Conservation (phyloP, 2,888 invertebrate genomes). For the Sialis fuliginosa region DNA sequence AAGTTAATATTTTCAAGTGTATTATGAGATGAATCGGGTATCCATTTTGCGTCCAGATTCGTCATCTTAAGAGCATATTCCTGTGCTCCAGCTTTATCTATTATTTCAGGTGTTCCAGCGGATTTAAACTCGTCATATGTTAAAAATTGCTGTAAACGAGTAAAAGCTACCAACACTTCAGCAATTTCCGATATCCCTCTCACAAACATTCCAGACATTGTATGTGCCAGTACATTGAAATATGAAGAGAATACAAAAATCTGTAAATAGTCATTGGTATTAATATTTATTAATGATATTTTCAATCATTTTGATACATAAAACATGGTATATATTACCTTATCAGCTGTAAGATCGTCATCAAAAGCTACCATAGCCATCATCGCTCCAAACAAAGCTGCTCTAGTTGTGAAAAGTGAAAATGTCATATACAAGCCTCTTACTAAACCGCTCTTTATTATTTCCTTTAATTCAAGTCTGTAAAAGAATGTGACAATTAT, state of each 20-base stretch:
- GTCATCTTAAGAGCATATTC: constrained; percentile 10
- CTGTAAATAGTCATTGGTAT: constrained; percentile 18
- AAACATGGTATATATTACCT: constrained; percentile 61
- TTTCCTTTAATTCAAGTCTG: constrained; percentile 49
- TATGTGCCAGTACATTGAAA: constrained; percentile 32
- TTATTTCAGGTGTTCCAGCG: constrained; percentile 14
- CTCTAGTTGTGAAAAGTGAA: constrained; percentile 66
- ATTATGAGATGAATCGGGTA: constrained; percentile 20
- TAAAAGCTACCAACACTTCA: constrained; percentile 26
- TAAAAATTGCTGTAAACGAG: constrained; percentile 25
- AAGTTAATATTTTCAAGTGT: constrained; percentile 32
- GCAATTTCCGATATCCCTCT: constrained; percentile 28
- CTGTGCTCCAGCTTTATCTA: constrained; percentile 13
- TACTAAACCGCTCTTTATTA: constrained; percentile 45
- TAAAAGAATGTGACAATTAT: constrained; percentile 8
- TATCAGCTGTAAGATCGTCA: constrained; percentile 32
- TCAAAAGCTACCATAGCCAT: constrained; percentile 57
- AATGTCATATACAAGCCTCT: constrained; percentile 44
- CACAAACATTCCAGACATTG: constrained; percentile 38
- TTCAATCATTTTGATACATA: constrained; percentile 37
- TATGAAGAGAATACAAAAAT: constrained; percentile 37
- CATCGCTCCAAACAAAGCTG: constrained; percentile 67
- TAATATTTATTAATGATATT: constrained; percentile 12
- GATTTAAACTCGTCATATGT: constrained; percentile 26
- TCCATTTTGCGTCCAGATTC: constrained; percentile 18